Percentiles rank a stretch among this genome's conserved stretches.
Evolutionary conservation across 2,888 invertebrate species (phyloP).

Genomic region (Tachystola acroxantha): DNA sequence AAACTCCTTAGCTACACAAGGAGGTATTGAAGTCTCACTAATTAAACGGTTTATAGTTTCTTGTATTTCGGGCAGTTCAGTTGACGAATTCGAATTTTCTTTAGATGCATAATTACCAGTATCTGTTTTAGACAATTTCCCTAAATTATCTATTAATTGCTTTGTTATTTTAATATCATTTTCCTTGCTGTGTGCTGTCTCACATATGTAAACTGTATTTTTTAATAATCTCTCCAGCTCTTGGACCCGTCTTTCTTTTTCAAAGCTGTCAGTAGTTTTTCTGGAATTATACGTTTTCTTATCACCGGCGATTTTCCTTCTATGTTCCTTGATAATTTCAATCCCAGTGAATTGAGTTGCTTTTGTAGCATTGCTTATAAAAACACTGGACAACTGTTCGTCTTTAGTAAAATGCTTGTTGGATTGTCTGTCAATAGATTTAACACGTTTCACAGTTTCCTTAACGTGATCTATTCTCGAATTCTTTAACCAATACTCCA

Average conservation of each 20-base stretch:
- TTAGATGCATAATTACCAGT: not conserved
- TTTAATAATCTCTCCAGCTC: constrained; percentile 54
- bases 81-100: constrained; percentile 40
- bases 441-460: constrained; percentile 30
- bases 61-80: constrained; percentile 45
- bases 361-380: constrained; percentile 30
- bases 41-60: constrained; percentile 52
- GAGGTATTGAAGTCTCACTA: constrained; percentile 44
- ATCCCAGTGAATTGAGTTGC: constrained; percentile 43
- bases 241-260: constrained; percentile 52
- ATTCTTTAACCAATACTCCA: constrained; percentile 58
- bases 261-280: constrained; percentile 29
- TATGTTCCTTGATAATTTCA: constrained; percentile 19
- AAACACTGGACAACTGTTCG: constrained; percentile 37
- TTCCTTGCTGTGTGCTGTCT: constrained; percentile 34
- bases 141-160: constrained; percentile 45
- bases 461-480: constrained; percentile 30
- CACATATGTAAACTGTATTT: constrained; percentile 56
- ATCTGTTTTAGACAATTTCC: constrained; percentile 23
- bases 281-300: constrained; percentile 2
- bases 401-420: constrained; percentile 44
- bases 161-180: constrained; percentile 56
- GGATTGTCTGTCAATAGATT: constrained; percentile 41
- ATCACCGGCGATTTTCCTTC: constrained; percentile 10
- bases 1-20: constrained; percentile 50